Evolutionary conservation across 2,113 vertebrate genomes (phyloP).

Genomic region (Anguilla rostrata): DNA sequence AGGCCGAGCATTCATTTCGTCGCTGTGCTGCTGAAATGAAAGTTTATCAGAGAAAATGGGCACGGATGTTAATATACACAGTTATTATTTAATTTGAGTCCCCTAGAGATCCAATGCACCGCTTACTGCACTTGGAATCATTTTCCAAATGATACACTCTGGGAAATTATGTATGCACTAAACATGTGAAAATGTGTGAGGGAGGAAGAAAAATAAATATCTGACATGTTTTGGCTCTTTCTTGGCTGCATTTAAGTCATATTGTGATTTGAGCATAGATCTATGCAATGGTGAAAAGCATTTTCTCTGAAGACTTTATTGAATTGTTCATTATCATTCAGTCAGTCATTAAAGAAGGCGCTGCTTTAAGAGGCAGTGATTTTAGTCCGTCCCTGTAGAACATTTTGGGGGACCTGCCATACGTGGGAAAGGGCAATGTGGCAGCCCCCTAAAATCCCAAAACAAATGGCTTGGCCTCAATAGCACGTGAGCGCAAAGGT

Average conservation of each 20-base stretch:
- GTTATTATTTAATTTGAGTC: slow-evolving; percentile 9
- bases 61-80: slow-evolving; percentile 12
- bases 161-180: not conserved
- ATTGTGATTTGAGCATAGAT: not conserved
- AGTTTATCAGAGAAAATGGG: slow-evolving; percentile 5
- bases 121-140: not conserved
- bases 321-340: too few species aligned
- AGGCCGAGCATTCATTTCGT: slow-evolving; percentile 22
- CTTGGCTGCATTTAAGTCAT: not conserved
- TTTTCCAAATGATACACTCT: slow-evolving; percentile 11
- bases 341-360: too few species aligned
- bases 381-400: too few species aligned
- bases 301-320: too few species aligned
- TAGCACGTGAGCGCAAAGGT: too few species aligned
- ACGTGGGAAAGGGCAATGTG: too few species aligned
- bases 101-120: slow-evolving; percentile 10
- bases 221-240: too few species aligned
- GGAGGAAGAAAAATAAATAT: not conserved
- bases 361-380: too few species aligned
- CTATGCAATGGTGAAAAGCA: not conserved
- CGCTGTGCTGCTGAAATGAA: not conserved
- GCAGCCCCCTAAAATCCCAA: too few species aligned
- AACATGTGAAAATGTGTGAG: slow-evolving; percentile 1
- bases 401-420: too few species aligned
- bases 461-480: too few species aligned